A percentile compares a stretch with the other conserved stretches of the same genome.
These are phyloP conservation scores for Jaculus jaculus DNA, from an alignment of 2,113 vertebrate genomes.

Conservation along the genomic window DNA sequence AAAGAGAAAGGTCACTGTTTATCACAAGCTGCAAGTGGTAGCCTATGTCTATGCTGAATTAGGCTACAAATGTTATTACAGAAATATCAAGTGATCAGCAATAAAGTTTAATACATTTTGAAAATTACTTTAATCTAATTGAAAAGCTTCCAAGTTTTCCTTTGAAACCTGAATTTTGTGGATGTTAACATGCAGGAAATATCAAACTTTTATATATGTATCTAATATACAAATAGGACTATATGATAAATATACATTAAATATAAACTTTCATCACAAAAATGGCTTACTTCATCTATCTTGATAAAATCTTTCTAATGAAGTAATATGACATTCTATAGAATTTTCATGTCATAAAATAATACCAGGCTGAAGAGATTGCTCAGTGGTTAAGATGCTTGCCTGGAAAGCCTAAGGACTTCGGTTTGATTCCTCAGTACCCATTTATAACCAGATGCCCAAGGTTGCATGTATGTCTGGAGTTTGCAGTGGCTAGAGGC, in stretches of 20 bases:
- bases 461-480: too few species aligned
- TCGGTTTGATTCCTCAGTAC: too few species aligned
- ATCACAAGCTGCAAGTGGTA: neutral
- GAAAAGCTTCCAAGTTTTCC: neutral
- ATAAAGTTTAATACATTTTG: conserved; percentile 42
- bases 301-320: neutral
- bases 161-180: neutral
- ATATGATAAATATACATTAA: neutral
- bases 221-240: neutral
- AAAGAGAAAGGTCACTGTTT: neutral
- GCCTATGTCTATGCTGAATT: conserved; percentile 31
- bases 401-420: too few species aligned
- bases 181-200: neutral
- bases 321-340: neutral
- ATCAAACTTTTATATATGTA: neutral
- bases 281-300: neutral
- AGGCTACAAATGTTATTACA: conserved; percentile 42
- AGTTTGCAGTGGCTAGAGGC: too few species aligned
- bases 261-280: neutral
- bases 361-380: too few species aligned
- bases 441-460: too few species aligned
- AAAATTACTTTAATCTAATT: conserved; percentile 42
- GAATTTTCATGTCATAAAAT: conserved; percentile 28
- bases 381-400: too few species aligned
- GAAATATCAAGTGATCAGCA: conserved; percentile 40